A percentile compares a stretch with the other conserved stretches of the same genome.
These are phyloP conservation scores for Desmodus rotundus DNA, from an alignment of 2,113 vertebrate genomes.

Conservation along the genomic window DNA sequence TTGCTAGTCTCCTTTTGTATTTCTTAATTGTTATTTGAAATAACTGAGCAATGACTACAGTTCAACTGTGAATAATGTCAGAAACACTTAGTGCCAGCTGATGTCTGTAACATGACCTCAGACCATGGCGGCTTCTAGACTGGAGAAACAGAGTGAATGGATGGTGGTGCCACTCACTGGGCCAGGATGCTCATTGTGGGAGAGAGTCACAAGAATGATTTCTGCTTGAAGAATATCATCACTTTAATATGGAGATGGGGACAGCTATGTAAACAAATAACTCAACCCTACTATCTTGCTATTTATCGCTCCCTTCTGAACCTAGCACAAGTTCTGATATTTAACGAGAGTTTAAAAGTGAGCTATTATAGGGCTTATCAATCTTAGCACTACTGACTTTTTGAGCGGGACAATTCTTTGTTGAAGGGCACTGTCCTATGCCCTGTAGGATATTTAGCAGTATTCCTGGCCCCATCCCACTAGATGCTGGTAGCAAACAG, in stretches of 20 bases:
- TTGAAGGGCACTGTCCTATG: neutral
- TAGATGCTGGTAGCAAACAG: neutral
- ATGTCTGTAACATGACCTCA: neutral
- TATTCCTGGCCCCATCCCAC: neutral
- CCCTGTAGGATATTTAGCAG: neutral
- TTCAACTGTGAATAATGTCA: neutral
- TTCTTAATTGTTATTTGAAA: neutral
- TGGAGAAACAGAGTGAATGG: neutral
- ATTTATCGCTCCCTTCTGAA: neutral
- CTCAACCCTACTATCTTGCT: neutral
- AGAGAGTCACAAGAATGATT: neutral
- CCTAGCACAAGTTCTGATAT: neutral
- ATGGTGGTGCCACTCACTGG: rapidly evolving
- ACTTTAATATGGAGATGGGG: neutral
- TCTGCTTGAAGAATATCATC: neutral
- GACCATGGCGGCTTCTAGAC: rapidly evolving
- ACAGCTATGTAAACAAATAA: neutral
- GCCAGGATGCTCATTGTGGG: neutral
- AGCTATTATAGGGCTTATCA: neutral
- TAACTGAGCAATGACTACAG: neutral
- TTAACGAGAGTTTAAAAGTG: neutral
- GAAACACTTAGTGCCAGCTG: neutral
- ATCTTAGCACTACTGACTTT: neutral
- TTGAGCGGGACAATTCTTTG: neutral
- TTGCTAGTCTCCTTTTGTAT: neutral